phyloP scores from a whole-genome alignment of 2,888 invertebrate species.

The Machimus rusticus region DNA sequence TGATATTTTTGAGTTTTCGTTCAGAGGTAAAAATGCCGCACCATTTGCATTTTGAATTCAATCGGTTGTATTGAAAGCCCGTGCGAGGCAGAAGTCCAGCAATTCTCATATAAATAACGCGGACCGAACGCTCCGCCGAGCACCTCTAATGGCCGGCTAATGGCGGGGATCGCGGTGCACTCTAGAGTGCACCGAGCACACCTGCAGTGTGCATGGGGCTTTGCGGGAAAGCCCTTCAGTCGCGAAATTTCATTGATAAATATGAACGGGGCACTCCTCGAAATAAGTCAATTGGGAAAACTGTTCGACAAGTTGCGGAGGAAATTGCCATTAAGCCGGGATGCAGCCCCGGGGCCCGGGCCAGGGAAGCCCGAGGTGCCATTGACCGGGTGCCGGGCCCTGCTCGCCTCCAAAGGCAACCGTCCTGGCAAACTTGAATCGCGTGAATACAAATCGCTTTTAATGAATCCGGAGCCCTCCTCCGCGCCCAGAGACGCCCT shows the following conservation, averaged over 20 bases:
- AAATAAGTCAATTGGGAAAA: conserved; percentile 23
- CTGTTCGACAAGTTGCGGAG: conserved; percentile 5
- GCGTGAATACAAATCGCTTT: conserved; percentile 31
- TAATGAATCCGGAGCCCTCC: background rate
- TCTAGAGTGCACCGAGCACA: background rate
- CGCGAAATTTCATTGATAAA: background rate
- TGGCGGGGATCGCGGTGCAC: background rate
- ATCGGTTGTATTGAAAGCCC: background rate
- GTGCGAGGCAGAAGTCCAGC: background rate
- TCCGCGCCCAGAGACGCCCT: background rate
- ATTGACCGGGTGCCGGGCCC: background rate
- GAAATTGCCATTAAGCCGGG: conserved; percentile 3
- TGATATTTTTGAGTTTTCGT: background rate
- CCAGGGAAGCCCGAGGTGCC: background rate
- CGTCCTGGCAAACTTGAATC: conserved; percentile 8
- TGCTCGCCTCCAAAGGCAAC: background rate
- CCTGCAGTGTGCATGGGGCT: background rate
- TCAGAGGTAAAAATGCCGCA: background rate
- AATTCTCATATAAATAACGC: conserved; percentile 8
- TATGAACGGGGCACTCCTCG: background rate
- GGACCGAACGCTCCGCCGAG: background rate
- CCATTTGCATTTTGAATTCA: conserved; percentile 11
- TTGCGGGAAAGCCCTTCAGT: background rate
- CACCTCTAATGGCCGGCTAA: background rate
- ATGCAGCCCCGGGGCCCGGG: background rate